These are phyloP conservation scores for Beaufortia kweichowensis DNA, from an alignment of 2,113 vertebrate genomes.

Conservation along the genomic window DNA sequence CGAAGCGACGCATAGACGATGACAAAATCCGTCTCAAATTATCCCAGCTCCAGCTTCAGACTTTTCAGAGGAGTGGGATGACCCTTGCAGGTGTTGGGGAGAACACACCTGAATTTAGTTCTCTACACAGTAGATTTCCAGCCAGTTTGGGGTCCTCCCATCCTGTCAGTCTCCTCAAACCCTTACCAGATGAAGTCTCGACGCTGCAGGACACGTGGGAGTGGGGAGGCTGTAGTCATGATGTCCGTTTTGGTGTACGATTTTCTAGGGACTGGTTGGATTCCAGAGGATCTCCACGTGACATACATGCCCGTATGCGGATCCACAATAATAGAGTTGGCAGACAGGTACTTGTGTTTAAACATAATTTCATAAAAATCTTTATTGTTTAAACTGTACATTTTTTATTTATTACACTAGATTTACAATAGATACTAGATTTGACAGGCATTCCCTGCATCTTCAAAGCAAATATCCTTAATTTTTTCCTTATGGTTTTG, in stretches of 20 bases:
- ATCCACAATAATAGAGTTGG: conserved; percentile 90
- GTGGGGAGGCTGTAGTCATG: conserved; percentile 90
- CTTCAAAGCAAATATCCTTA: no score
- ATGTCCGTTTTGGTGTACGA: conserved; percentile 85
- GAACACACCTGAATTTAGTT: conserved; percentile 63
- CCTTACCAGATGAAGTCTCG: conserved; percentile 73
- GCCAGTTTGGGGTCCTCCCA: conserved; percentile 67
- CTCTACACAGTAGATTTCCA: conserved; percentile 68
- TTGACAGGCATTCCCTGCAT: no score
- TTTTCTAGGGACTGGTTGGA: conserved; percentile 90
- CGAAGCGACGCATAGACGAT: conserved; percentile 80
- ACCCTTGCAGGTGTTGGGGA: conserved; percentile 56
- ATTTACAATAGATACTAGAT: no score
- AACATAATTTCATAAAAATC: background rate
- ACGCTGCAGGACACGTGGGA: conserved; percentile 90
- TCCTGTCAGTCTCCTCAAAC: conserved; percentile 73
- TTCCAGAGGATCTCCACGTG: conserved; percentile 83
- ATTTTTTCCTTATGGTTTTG: conserved; percentile 25
- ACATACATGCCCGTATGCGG: conserved; percentile 89
- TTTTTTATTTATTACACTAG: no score
- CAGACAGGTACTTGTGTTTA: conserved; percentile 77
- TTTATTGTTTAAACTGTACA: background rate
- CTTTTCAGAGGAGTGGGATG: conserved; percentile 77
- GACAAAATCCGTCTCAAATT: conserved; percentile 86
- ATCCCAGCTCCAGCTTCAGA: conserved; percentile 84